Evolutionary conservation across 2,113 vertebrate genomes (phyloP), one percentile per base, ranked within the genome.

Genomic region (Phrynosoma platyrhinos): DNA sequence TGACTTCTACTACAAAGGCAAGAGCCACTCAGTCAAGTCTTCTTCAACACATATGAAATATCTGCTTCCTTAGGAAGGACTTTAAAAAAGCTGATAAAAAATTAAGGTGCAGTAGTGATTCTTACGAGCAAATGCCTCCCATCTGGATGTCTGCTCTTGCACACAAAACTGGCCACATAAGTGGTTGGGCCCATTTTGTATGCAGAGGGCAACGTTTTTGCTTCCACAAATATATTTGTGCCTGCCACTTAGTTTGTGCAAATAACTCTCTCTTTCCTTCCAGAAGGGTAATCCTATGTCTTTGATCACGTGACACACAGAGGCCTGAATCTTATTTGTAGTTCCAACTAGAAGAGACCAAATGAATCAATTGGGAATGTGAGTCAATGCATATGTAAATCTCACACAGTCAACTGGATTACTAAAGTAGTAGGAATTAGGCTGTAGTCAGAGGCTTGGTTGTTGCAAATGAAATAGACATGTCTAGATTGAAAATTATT

Each of bases 61-160:
- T 55, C 1, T 66, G 47, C 87, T 72, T 55, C 36, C 16, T 27
- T 69, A 86, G 74, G 86, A 86, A 47, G 90, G 85, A 75, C 7
- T 47, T 80, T 82, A 64, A 87, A 78, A 87, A n/a, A 23, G 69
- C 1, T 58, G 58, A 21, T 18, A 0, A 53, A 20, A 55, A n/a
- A 53, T 82, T 40, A 83, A 30, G 21, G 68, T 86, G 32, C 30
- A 80, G 72, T 62, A 83, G 64, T 68, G 69, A 78, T 88, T 76
- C 64, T 90, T 83, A n/a, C 89, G 42, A 91, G 21, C 83, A 53
- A 90, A 86, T 64, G 32, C 5, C 71, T 52, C 78, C 53, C 79
- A 64, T 47, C 91, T 64, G 86, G 53, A 27, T 85, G 55, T 55
- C 79, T 86, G 27, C 68, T 89, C 85, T 88, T 91, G 23, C 69